These are phyloP conservation scores for Lophotriccus pileatus DNA, from an alignment of 2,797 vertebrate species.

Conservation along the genomic window DNA sequence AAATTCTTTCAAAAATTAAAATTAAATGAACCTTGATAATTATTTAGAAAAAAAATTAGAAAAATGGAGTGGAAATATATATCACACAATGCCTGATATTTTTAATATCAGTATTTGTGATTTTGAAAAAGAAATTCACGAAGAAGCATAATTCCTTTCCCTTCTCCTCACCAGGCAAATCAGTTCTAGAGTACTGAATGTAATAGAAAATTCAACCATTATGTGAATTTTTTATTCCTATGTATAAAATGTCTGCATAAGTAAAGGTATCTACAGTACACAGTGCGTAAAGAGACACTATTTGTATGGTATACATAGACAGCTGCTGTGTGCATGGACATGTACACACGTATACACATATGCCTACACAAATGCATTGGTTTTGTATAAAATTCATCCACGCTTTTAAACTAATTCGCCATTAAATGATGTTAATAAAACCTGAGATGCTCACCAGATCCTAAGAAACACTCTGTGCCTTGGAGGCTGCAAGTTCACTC, in stretches of 20 bases:
- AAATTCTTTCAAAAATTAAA: constrained; percentile 57
- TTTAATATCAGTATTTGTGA: neutral
- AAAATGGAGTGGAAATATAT: constrained; percentile 24
- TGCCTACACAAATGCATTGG: neutral
- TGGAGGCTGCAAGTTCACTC: neutral
- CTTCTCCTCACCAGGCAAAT: neutral
- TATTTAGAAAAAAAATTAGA: neutral
- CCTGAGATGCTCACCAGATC: neutral
- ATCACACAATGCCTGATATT: neutral
- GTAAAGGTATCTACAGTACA: neutral
- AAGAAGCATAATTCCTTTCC: neutral
- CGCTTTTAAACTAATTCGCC: neutral
- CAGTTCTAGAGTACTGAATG: neutral
- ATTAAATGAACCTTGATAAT: constrained; percentile 58
- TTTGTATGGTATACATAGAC: neutral
- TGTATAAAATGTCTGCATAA: neutral
- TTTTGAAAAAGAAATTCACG: constrained; percentile 40
- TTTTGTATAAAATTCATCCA: neutral
- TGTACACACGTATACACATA: accelerated
- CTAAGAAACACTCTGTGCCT: neutral
- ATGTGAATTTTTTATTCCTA: neutral
- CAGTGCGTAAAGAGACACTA: neutral
- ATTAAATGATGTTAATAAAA: neutral
- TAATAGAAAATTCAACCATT: neutral
- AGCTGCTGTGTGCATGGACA: neutral